phyloP scores from a whole-genome alignment of 2,113 vertebrate species.

The Leptocoma aspasia region DNA sequence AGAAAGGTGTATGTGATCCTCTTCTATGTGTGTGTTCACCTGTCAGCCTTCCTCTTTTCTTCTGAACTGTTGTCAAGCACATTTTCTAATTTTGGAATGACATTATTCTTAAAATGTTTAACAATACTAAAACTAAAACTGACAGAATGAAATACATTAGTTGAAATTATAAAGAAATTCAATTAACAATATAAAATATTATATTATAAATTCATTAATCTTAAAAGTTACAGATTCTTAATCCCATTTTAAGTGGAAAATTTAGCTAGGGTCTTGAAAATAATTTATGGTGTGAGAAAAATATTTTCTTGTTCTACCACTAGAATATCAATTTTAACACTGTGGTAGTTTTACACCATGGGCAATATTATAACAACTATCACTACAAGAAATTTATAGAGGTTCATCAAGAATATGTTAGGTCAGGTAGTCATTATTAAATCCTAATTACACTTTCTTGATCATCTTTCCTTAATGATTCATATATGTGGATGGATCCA shows the following conservation, averaged over 20 bases:
- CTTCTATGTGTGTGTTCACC: not conserved
- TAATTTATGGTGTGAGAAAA: not conserved
- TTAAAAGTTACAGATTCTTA: not conserved
- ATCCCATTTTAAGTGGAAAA: not conserved
- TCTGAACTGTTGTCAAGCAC: not conserved
- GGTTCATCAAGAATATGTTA: not conserved
- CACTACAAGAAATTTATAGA: not conserved
- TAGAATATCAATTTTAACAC: not conserved
- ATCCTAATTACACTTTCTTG: not conserved
- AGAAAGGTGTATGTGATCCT: not conserved
- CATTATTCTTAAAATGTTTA: not conserved
- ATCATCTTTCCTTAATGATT: not conserved
- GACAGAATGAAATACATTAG: not conserved
- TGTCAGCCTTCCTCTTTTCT: not conserved
- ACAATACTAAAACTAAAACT: not conserved
- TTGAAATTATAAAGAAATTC: not conserved
- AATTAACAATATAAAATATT: not conserved
- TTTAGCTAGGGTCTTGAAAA: not conserved
- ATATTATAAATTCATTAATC: not conserved
- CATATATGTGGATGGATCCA: not conserved
- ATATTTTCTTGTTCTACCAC: not conserved
- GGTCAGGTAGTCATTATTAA: not conserved
- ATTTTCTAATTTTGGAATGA: not conserved
- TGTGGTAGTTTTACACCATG: not conserved
- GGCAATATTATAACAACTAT: not conserved